Base-by-base conservation (phyloP, 2,888 invertebrate species). In the Polydrusus pterygomalis region DNA sequence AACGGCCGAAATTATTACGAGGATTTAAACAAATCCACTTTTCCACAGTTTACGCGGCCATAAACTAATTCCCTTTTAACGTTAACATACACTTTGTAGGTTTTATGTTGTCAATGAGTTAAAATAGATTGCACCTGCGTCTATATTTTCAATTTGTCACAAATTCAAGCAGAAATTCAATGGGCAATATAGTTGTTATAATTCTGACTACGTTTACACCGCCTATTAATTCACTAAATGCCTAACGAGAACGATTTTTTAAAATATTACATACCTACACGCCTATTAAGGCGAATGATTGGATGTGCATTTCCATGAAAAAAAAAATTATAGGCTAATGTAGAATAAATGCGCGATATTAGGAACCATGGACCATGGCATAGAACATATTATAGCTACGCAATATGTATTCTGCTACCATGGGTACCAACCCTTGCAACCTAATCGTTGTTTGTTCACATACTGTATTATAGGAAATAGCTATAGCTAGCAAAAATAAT, bases 61-160 rank as follows among this genome's bases (percentile, higher is more conserved):
- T 64, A 64, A 64, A 64, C 64, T 64, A 64, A 64, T 64, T 64
- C 64, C 63, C 64, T 64, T 64, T 64, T 64, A 64, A 64, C 64
- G 49, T 64, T 64, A 30, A 64, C 64, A 64, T 47, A 30, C 47
- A 64, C 64, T 64, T 64, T 64, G 60, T 72, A 63, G 54, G 51
- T 72, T 68, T 68, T 68, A 58, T 58, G 68, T 43, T 68, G 68
- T 58, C 68, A 18, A 68, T 68, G 68, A 58, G 38, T 56, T 34
- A 70, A 74, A 74, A 74, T 74, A 74, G 74, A 69, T 51, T 38
- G 65, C 75, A 75, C 75, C 75, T 75, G 71, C 64, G 70, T 64
- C 75, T 70, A 75, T 75, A 75, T 71, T 71, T 75, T 71, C 75
- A 58, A 68, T 68, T 68, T 54, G 68, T 43, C 40, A 64, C 34